phyloP scores from a whole-genome alignment of 2,888 invertebrate genomes.

The Apocheima hispidaria region DNA sequence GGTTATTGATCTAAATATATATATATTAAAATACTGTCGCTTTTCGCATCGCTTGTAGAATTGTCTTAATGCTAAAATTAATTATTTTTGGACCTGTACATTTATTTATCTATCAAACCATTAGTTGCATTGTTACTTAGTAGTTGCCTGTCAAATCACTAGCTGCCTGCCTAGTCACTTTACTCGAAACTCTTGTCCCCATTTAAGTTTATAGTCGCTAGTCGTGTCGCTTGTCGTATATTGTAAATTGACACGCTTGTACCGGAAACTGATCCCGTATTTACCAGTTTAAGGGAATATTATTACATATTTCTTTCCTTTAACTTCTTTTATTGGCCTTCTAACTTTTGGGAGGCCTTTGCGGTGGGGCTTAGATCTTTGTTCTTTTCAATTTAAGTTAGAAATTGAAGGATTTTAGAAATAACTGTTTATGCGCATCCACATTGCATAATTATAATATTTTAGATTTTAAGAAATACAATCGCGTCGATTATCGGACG shows the following conservation, averaged over 20 bases:
- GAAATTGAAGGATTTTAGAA: conserved; percentile 31
- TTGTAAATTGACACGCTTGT: conserved; percentile 19
- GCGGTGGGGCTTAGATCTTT: conserved; percentile 30
- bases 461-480: no score
- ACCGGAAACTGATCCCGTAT: conserved; percentile 48
- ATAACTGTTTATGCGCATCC: conserved; percentile 10
- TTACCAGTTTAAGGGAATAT: conserved; percentile 50
- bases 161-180: no score
- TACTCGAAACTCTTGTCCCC: background rate
- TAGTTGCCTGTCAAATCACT: background rate
- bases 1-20: no score
- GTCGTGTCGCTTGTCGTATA: background rate
- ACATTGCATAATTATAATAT: no score
- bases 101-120: background rate
- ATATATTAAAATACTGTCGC: no score
- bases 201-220: background rate
- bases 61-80: no score
- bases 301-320: conserved; percentile 48
- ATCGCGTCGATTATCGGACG: no score
- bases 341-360: conserved; percentile 47
- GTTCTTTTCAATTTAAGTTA: conserved; percentile 48
- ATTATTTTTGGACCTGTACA: no score
- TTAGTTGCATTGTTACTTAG: background rate
- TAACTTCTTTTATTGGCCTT: conserved; percentile 55
- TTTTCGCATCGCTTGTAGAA: no score